Evolutionary conservation across 2,888 invertebrate species (phyloP).

Genomic region (Morinoia aosen): DNA sequence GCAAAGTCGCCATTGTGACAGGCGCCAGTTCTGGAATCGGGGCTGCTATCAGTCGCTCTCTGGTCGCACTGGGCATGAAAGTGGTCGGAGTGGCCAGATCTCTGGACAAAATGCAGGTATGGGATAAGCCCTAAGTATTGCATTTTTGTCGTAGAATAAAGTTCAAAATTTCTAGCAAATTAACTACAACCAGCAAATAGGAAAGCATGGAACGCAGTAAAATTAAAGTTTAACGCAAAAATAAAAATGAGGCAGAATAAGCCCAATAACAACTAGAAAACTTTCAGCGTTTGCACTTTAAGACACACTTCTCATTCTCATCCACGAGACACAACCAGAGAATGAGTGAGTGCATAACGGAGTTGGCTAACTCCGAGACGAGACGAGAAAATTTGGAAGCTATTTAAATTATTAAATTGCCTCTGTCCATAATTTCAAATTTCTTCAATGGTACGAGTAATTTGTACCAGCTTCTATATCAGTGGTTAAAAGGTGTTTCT

Average conservation of each 20-base stretch:
- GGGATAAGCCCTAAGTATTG: neutral
- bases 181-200: neutral
- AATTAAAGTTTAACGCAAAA: no score
- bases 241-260: no score
- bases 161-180: neutral
- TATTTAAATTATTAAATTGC: neutral
- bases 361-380: neutral
- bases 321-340: no score
- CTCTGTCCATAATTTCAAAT: neutral
- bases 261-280: no score
- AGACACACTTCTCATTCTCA: no score
- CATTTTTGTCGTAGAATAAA: neutral
- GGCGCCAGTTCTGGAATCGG: constrained; percentile 79
- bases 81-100: constrained; percentile 76
- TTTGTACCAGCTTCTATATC: no score
- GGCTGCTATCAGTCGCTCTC: constrained; percentile 71
- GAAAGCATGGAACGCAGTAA: neutral
- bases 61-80: constrained; percentile 73
- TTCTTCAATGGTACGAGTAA: no score
- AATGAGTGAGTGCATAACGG: neutral
- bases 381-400: neutral
- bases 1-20: constrained; percentile 78
- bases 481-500: no score
- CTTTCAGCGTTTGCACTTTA: no score
- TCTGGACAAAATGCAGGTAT: constrained; percentile 73